phyloP scores from a whole-genome alignment of 2,888 invertebrate species.

The Aleiodes testaceus region DNA sequence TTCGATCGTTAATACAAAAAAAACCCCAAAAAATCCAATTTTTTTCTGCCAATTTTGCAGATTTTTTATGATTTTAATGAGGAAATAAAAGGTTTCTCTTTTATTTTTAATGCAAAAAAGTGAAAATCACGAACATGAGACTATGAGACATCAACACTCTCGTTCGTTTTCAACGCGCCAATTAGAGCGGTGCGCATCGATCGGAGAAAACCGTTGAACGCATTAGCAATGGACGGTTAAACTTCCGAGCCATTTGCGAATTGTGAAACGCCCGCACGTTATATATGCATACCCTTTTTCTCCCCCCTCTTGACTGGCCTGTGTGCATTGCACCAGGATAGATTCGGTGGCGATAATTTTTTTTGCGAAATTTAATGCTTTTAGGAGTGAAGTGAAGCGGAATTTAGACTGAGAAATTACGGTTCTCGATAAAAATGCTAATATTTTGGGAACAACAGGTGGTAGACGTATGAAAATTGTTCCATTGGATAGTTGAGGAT shows the following conservation, averaged over 20 bases:
- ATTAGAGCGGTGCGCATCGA: constrained; percentile 62
- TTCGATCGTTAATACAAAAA: neutral
- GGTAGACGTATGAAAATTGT: neutral
- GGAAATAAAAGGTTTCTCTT: too few species aligned
- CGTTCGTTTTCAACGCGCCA: constrained; percentile 60
- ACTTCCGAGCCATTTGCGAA: constrained; percentile 57
- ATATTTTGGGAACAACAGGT: constrained; percentile 2
- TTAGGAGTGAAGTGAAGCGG: neutral
- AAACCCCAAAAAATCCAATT: too few species aligned
- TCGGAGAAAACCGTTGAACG: constrained; percentile 60
- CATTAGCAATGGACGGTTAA: constrained; percentile 59
- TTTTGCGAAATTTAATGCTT: constrained; percentile 9
- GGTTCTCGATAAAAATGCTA: constrained; percentile 4
- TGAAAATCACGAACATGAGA: neutral
- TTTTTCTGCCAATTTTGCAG: too few species aligned
- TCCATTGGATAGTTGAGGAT: neutral
- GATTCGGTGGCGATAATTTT: constrained; percentile 16
- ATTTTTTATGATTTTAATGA: too few species aligned
- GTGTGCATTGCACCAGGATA: neutral
- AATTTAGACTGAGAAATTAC: neutral
- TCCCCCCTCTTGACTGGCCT: neutral
- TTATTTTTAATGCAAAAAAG: too few species aligned
- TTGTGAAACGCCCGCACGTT: constrained; percentile 49
- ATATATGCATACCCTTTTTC: constrained; percentile 13
- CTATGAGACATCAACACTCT: neutral